Evolutionary conservation across 1,140 invertebrate genomes (phyloP).

Genomic region (Wasmannia auropunctata): DNA sequence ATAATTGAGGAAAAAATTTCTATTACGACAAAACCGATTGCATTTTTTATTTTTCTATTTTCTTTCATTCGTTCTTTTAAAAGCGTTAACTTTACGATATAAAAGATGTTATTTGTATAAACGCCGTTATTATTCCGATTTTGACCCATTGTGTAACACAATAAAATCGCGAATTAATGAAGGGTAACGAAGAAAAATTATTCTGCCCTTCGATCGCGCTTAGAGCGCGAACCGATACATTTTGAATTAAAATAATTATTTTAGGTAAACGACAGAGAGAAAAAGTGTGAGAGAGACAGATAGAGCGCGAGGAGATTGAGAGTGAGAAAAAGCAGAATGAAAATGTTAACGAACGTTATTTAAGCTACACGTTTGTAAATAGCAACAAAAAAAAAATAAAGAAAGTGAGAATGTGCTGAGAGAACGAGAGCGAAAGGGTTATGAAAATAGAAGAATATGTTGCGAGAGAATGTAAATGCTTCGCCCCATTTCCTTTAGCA

Average conservation of each 20-base stretch:
- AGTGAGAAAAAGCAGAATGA: conserved; percentile 28
- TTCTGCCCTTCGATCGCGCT: conserved; percentile 14
- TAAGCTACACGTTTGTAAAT: conserved; percentile 72
- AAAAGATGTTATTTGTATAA: conserved; percentile 11
- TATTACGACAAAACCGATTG: background rate
- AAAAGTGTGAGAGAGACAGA: conserved; percentile 11
- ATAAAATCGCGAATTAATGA: conserved; percentile 10
- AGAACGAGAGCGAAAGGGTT: conserved; percentile 31
- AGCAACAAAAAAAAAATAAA: conserved; percentile 57
- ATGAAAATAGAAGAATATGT: conserved; percentile 23
- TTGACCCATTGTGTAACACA: conserved; percentile 27
- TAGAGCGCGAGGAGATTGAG: conserved; percentile 42
- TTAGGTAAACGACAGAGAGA: conserved; percentile 62
- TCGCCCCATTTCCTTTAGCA: conserved; percentile 51
- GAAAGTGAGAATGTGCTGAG: conserved; percentile 29
- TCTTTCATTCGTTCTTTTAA: background rate
- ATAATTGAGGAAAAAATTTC: conserved; percentile 1
- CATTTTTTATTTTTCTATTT: background rate
- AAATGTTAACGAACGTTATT: conserved; percentile 66
- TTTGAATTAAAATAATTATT: conserved; percentile 68
- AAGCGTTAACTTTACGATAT: background rate
- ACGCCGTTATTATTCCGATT: background rate
- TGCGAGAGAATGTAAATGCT: conserved; percentile 54
- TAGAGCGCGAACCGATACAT: background rate
- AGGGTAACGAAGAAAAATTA: conserved; percentile 8